phyloP scores from a whole-genome alignment of 2,888 invertebrate species.

The Oasisia sp. region DNA sequence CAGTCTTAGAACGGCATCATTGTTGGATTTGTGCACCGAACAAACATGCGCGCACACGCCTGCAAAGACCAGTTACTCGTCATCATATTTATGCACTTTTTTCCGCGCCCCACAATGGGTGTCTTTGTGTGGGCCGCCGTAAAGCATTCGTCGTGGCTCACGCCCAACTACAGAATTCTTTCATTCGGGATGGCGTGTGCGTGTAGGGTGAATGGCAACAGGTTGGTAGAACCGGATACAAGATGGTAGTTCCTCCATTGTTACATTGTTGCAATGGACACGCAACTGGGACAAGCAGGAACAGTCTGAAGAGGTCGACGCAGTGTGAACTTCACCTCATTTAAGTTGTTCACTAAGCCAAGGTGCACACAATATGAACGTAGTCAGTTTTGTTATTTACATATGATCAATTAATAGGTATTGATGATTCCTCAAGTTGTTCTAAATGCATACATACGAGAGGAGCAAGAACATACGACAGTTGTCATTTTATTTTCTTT shows the following conservation, averaged over 20 bases:
- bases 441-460: too few relatives aligned
- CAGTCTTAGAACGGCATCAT: background rate
- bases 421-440: too few relatives aligned
- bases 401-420: too few relatives aligned
- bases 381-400: too few relatives aligned
- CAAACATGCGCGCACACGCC: background rate
- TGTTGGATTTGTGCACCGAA: background rate
- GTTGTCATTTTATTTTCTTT: too few relatives aligned
- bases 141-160: background rate
- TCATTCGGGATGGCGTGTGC: background rate
- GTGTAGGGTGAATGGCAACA: background rate
- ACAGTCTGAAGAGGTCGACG: too few relatives aligned
- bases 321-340: too few relatives aligned
- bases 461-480: too few relatives aligned
- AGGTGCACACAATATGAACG: too few relatives aligned
- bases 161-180: slow-evolving; percentile 13
- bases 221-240: background rate
- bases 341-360: too few relatives aligned
- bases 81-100: background rate
- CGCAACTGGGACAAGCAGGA: too few relatives aligned
- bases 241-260: background rate
- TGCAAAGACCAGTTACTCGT: background rate
- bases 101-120: background rate
- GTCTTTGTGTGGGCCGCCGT: background rate
- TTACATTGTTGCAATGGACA: background rate